Percentiles rank a stretch among this genome's conserved stretches.
phyloP scores from a whole-genome alignment of 2,797 vertebrate species.

The Hypotaenidia okinawae region DNA sequence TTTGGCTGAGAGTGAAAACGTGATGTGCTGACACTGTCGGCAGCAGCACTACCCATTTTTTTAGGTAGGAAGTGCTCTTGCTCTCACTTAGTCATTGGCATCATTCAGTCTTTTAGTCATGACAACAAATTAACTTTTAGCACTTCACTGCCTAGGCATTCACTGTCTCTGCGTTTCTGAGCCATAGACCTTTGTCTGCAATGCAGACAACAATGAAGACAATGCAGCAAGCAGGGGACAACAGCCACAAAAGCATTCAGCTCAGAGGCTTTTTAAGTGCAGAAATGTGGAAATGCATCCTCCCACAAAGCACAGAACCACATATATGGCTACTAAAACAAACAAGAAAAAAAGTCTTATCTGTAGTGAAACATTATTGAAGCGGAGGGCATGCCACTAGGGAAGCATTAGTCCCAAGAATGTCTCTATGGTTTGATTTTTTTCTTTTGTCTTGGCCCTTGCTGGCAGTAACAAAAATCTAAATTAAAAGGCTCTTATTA shows the following conservation, averaged over 20 bases:
- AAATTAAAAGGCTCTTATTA: slow-evolving; percentile 24
- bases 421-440: not conserved
- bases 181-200: not conserved
- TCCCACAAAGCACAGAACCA: not conserved
- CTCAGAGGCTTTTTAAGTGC: not conserved
- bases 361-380: not conserved
- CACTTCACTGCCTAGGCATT: not conserved
- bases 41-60: not conserved
- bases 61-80: not conserved
- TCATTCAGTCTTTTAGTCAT: not conserved
- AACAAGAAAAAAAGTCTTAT: not conserved
- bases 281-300: not conserved
- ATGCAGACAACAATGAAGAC: slow-evolving; percentile 2
- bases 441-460: slow-evolving; percentile 14
- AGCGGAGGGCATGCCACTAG: not conserved
- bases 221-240: not conserved
- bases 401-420: not conserved
- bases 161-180: not conserved
- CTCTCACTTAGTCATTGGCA: not conserved
- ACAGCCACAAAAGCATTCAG: not conserved
- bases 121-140: not conserved
- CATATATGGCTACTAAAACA: not conserved
- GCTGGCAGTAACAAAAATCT: slow-evolving; percentile 23
- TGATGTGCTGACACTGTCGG: not conserved
- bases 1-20: not conserved